phyloP scores from a whole-genome alignment of 2,113 vertebrate species.

The Lagopus muta region DNA sequence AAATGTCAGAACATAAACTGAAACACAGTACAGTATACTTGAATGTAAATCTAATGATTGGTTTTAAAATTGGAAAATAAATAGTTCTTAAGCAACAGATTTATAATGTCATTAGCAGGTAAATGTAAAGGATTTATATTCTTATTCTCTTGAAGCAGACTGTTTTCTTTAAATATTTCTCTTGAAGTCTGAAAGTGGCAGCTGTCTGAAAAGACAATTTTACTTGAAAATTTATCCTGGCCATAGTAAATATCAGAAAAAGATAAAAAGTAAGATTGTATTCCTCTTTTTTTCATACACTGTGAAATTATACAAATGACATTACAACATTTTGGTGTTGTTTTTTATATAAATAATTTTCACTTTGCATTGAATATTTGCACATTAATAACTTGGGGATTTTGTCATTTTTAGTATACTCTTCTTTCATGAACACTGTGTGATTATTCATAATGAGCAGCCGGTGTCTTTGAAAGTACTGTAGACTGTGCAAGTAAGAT shows the following conservation, averaged over 20 bases:
- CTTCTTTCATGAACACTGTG: constrained; percentile 66
- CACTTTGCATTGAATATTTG: constrained; percentile 57
- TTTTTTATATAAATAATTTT: constrained; percentile 67
- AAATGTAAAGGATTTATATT: not conserved
- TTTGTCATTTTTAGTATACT: constrained; percentile 70
- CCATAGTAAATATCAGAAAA: constrained; percentile 11
- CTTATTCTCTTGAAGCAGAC: not conserved
- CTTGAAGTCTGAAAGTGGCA: constrained; percentile 2
- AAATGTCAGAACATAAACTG: not conserved
- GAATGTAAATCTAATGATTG: not conserved
- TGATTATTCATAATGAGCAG: constrained; percentile 81
- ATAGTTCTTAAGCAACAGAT: constrained; percentile 4
- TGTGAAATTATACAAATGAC: constrained; percentile 48
- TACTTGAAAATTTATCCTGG: not conserved
- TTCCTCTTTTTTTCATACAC: not conserved
- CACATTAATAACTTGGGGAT: constrained; percentile 59
- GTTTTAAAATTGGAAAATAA: not conserved
- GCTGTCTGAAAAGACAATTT: not conserved
- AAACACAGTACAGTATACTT: not conserved
- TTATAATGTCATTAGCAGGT: not conserved
- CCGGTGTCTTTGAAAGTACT: constrained; percentile 72
- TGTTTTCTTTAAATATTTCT: not conserved
- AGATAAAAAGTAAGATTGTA: not conserved
- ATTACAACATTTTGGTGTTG: constrained; percentile 19
- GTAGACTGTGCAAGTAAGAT: constrained; percentile 65